These are phyloP conservation scores for Parnassius smintheus DNA, from an alignment of 2,888 invertebrate genomes.

Conservation along the genomic window DNA sequence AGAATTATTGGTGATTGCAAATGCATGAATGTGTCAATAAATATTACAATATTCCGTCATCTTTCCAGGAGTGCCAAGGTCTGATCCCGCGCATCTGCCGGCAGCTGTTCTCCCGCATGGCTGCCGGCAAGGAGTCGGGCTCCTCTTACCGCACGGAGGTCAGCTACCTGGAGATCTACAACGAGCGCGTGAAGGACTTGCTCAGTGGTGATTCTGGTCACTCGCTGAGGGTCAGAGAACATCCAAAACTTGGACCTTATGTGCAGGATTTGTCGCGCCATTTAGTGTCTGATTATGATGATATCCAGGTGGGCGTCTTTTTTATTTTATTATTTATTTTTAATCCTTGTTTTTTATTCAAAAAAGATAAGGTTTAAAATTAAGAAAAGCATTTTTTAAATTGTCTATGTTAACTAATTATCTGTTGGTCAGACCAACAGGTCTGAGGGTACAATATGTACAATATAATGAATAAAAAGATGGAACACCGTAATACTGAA, in stretches of 20 bases:
- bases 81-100: slow-evolving; percentile 93
- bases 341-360: too few species aligned
- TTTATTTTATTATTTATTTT: too few species aligned
- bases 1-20: too few species aligned
- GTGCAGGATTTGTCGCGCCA: slow-evolving; percentile 94
- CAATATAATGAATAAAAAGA: too few species aligned
- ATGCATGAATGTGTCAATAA: too few species aligned
- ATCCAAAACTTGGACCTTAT: slow-evolving; percentile 90
- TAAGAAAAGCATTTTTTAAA: neutral
- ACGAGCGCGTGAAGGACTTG: slow-evolving; percentile 89
- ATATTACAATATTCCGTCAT: too few species aligned
- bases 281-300: slow-evolving; percentile 91
- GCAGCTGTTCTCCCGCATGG: slow-evolving; percentile 90
- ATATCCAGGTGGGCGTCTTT: slow-evolving; percentile 86
- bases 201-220: slow-evolving; percentile 83
- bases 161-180: slow-evolving; percentile 92
- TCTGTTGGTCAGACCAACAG: too few species aligned
- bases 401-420: too few species aligned
- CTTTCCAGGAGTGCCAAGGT: slow-evolving; percentile 86
- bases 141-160: slow-evolving; percentile 93
- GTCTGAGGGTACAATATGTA: too few species aligned
- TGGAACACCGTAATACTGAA: too few species aligned
- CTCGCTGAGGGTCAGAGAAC: slow-evolving; percentile 88
- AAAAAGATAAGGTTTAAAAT: too few species aligned
- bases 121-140: slow-evolving; percentile 89